A percentile compares a stretch with the other conserved stretches of the same genome.
phyloP scores from a whole-genome alignment of 2,888 invertebrate genomes.

The Aelia acuminata region DNA sequence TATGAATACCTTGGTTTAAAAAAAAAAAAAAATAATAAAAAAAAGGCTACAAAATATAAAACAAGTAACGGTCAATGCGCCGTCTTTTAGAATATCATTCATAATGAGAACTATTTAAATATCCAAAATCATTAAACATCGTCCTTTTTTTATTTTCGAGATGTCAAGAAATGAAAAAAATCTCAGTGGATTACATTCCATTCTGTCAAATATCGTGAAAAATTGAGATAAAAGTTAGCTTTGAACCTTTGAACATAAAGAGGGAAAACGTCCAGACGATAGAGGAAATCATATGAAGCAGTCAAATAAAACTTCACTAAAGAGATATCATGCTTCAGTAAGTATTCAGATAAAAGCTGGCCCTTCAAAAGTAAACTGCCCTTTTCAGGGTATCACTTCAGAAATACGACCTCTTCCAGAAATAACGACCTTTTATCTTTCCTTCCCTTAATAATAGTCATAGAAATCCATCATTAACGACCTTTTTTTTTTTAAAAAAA shows the following conservation, averaged over 20 bases:
- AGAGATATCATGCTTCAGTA: conserved; percentile 25
- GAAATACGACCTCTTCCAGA: not conserved
- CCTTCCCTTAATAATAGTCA: not conserved
- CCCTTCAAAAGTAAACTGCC: conserved; percentile 37
- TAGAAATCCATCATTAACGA: conserved; percentile 15
- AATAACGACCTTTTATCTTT: conserved; percentile 30
- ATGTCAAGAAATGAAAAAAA: too few species aligned
- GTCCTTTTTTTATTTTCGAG: too few species aligned
- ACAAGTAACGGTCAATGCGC: too few species aligned
- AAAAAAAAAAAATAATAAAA: too few species aligned
- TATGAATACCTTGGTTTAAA: too few species aligned
- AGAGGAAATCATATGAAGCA: conserved; percentile 21
- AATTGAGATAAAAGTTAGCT: not conserved
- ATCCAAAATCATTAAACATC: too few species aligned
- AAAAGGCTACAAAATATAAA: too few species aligned
- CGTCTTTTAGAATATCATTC: too few species aligned
- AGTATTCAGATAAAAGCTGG: conserved; percentile 19
- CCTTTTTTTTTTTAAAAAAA: not conserved
- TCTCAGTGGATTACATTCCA: not conserved
- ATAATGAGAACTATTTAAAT: too few species aligned
- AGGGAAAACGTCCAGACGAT: not conserved
- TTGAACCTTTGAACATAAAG: not conserved
- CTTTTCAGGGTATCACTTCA: conserved; percentile 23
- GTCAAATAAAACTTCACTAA: conserved; percentile 22
- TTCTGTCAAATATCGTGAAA: not conserved